Percentiles rank a stretch among this genome's conserved stretches.
These are phyloP conservation scores for Dolomedes plantarius DNA, from an alignment of 2,888 invertebrate species.

Conservation along the genomic window DNA sequence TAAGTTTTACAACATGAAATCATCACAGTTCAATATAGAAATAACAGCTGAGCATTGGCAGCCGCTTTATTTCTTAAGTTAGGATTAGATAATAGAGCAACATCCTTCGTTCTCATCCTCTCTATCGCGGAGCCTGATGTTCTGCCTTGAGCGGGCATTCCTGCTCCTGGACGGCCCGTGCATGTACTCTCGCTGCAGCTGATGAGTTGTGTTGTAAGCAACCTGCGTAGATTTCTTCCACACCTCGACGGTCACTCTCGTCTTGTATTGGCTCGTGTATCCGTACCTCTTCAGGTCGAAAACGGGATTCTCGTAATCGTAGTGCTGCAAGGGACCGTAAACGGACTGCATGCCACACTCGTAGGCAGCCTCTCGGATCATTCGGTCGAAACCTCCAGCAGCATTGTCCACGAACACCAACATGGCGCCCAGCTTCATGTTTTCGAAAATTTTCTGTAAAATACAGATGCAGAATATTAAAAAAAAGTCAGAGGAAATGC, in stretches of 20 bases:
- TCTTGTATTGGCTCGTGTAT: not conserved
- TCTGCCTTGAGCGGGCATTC: no score
- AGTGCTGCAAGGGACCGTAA: not conserved
- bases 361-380: not conserved
- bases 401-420: slow-evolving; percentile 34
- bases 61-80: no score
- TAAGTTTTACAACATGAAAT: no score
- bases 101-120: no score
- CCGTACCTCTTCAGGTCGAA: not conserved
- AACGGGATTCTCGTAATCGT: not conserved
- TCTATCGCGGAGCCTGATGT: no score
- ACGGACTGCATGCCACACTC: not conserved
- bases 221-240: slow-evolving; percentile 13
- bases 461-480: no score
- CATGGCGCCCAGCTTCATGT: slow-evolving; percentile 20
- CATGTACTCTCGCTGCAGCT: not conserved
- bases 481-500: no score
- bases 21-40: no score
- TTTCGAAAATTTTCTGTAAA: slow-evolving; percentile 9
- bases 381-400: slow-evolving; percentile 22
- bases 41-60: no score
- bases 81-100: no score
- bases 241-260: not conserved
- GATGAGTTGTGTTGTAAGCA: not conserved
- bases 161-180: no score